Percentiles rank a stretch among this genome's conserved stretches.
phyloP scores from a whole-genome alignment of 2,113 vertebrate genomes.

The Rynchops niger region DNA sequence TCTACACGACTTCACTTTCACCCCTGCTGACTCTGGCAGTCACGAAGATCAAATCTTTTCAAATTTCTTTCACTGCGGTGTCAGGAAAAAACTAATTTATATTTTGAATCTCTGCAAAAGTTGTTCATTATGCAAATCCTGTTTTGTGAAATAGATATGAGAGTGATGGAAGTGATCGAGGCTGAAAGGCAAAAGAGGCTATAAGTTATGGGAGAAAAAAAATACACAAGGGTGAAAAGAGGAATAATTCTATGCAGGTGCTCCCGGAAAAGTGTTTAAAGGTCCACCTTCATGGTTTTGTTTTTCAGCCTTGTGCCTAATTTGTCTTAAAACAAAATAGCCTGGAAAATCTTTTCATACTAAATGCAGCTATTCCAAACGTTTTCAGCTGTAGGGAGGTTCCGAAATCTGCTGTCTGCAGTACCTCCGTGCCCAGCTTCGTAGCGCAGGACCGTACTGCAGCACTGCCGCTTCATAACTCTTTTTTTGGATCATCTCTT shows the following conservation, averaged over 20 bases:
- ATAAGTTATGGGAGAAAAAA: background rate
- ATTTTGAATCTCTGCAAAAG: slow-evolving; percentile 51
- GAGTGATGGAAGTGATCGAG: background rate
- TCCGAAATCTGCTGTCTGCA: background rate
- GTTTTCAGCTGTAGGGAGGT: background rate
- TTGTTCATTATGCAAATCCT: slow-evolving; percentile 63
- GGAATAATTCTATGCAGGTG: background rate
- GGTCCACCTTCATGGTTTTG: background rate
- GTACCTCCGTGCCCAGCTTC: background rate
- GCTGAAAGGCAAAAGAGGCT: slow-evolving; percentile 19
- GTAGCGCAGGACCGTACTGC: background rate
- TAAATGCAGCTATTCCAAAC: background rate
- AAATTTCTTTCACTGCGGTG: slow-evolving; percentile 24
- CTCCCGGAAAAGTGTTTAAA: background rate
- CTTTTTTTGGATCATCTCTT: background rate
- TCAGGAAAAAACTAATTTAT: slow-evolving; percentile 53
- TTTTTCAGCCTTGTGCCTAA: background rate
- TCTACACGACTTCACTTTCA: slow-evolving; percentile 36
- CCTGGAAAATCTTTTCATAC: background rate
- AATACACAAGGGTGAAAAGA: background rate
- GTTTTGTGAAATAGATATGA: slow-evolving; percentile 36
- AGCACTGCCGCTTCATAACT: background rate
- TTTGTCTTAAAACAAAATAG: background rate
- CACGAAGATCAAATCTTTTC: slow-evolving; percentile 37
- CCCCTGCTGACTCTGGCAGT: slow-evolving; percentile 25